Conservation (phyloP, 2,797 vertebrate genomes). For the Alauda arvensis region DNA sequence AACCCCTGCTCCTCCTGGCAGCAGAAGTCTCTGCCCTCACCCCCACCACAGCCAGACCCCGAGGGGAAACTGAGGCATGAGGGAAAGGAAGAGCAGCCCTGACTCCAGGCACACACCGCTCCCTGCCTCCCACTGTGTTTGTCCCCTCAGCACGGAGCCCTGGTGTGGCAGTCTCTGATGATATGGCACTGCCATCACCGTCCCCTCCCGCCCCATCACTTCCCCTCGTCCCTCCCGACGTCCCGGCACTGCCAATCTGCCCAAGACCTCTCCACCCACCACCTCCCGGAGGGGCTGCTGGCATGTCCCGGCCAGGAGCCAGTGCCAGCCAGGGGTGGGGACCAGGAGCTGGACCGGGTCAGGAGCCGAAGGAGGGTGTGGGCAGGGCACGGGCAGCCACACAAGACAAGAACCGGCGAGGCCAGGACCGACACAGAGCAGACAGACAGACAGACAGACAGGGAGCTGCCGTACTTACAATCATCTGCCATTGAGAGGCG, state of each 20-base stretch:
- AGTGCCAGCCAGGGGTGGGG: slow-evolving; percentile 39
- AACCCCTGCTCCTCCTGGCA: background rate
- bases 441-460: slow-evolving; percentile 89
- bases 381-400: slow-evolving; percentile 77
- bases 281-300: background rate
- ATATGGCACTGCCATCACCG: background rate
- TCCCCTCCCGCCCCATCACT: background rate
- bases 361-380: slow-evolving; percentile 11
- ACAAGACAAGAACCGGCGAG: slow-evolving; percentile 78
- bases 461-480: slow-evolving; percentile 96
- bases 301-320: background rate
- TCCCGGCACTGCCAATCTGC: background rate
- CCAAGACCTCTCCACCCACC: background rate
- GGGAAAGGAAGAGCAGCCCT: background rate
- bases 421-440: slow-evolving; percentile 78
- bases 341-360: background rate
- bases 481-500: slow-evolving; percentile 87
- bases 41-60: background rate
- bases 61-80: background rate
- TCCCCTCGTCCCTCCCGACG: background rate
- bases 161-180: background rate
- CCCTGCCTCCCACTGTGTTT: background rate
- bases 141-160: background rate
- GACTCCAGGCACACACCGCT: background rate
- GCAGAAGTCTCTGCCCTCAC: background rate